These are phyloP conservation scores for Amazona guildingii DNA, from an alignment of 2,113 vertebrate species.

Conservation along the genomic window DNA sequence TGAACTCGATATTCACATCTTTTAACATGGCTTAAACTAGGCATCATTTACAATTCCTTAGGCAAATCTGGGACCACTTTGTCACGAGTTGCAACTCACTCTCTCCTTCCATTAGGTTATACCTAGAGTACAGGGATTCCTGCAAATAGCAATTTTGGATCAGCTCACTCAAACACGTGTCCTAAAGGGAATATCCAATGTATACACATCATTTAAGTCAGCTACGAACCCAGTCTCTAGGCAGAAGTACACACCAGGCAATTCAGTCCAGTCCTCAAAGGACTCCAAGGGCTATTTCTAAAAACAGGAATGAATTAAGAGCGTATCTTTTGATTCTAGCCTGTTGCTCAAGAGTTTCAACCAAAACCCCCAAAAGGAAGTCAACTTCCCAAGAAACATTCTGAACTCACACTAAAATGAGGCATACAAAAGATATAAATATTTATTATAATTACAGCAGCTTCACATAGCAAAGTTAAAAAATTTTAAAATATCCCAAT, in stretches of 20 bases:
- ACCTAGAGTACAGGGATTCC: not conserved
- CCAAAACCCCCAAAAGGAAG: not conserved
- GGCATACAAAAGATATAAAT: not conserved
- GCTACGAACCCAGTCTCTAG: not conserved
- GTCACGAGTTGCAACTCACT: not conserved
- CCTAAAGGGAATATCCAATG: not conserved
- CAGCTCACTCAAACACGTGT: not conserved
- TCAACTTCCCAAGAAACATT: not conserved
- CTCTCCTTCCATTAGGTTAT: not conserved
- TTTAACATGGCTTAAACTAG: not conserved
- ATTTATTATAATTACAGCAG: conserved; percentile 44
- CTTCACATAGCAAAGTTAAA: conserved; percentile 12
- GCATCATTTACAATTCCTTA: not conserved
- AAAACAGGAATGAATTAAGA: not conserved
- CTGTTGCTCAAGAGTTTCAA: not conserved
- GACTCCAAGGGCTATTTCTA: not conserved
- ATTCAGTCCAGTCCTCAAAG: not conserved
- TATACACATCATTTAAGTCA: not conserved
- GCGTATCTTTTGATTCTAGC: not conserved
- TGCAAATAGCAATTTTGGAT: not conserved
- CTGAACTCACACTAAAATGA: not conserved
- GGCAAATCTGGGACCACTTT: not conserved
- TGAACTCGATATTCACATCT: not conserved
- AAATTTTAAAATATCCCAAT: not conserved
- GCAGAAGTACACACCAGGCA: not conserved